These are phyloP conservation scores for Kuschelorhynchus macadamiae DNA, from an alignment of 2,888 invertebrate genomes.

Conservation along the genomic window DNA sequence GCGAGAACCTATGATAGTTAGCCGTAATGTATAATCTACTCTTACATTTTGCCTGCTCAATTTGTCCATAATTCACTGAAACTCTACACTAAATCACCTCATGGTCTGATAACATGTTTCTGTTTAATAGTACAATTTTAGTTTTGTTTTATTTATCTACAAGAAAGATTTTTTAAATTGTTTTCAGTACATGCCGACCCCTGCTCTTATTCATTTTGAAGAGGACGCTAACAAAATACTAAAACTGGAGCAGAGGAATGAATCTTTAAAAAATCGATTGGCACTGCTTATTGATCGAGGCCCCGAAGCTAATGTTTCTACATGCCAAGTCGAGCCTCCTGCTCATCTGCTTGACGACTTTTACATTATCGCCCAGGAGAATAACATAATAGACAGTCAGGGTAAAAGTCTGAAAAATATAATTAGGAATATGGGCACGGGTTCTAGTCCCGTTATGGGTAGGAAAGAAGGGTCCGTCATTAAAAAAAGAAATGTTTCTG, in stretches of 20 bases:
- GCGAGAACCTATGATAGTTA: too few species aligned
- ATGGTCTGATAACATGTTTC: too few species aligned
- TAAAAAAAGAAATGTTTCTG: conserved; percentile 62
- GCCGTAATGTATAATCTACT: too few species aligned
- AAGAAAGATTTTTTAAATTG: too few species aligned
- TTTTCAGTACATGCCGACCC: conserved; percentile 86
- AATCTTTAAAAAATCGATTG: conserved; percentile 75
- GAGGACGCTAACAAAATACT: conserved; percentile 86
- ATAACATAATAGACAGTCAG: conserved; percentile 74
- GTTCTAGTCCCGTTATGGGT: conserved; percentile 85
- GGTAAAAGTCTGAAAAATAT: conserved; percentile 84
- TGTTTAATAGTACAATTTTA: too few species aligned
- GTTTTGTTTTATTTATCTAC: too few species aligned
- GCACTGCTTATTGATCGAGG: conserved; percentile 70
- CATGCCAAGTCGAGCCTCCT: conserved; percentile 79
- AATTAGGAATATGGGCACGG: conserved; percentile 84
- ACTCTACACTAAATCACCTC: too few species aligned
- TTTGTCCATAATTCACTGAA: too few species aligned
- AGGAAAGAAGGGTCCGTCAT: conserved; percentile 74
- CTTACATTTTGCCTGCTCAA: too few species aligned
- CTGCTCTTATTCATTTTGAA: conserved; percentile 88
- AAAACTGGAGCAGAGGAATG: conserved; percentile 88
- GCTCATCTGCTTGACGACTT: conserved; percentile 91
- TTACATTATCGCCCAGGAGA: conserved; percentile 88
- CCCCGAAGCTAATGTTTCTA: conserved; percentile 69